These are phyloP conservation scores for Trichonephila inaurata DNA, from an alignment of 1,140 invertebrate genomes.

Conservation along the genomic window DNA sequence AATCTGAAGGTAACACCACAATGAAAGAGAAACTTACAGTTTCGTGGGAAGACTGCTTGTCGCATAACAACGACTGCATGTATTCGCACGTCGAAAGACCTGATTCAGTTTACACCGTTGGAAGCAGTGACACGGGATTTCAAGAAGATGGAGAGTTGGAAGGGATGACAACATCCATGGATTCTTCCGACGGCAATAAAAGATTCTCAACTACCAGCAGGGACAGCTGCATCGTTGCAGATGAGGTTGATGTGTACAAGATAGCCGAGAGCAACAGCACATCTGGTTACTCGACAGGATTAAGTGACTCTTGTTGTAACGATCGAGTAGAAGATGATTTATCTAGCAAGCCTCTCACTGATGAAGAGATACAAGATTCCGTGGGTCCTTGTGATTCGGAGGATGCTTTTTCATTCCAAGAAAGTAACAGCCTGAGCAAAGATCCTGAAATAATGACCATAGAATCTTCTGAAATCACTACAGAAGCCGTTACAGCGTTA, in stretches of 20 bases:
- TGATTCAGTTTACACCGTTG: slow-evolving; percentile 69
- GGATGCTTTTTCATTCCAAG: slow-evolving; percentile 69
- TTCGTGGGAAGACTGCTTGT: slow-evolving; percentile 71
- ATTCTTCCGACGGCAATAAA: slow-evolving; percentile 60
- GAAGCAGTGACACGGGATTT: slow-evolving; percentile 90
- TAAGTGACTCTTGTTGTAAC: slow-evolving; percentile 70
- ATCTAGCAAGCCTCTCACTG: slow-evolving; percentile 58
- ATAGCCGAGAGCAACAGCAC: slow-evolving; percentile 69
- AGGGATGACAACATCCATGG: slow-evolving; percentile 61
- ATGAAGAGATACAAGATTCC: slow-evolving; percentile 62
- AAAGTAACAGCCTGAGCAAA: slow-evolving; percentile 51
- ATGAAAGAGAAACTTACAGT: slow-evolving; percentile 72
- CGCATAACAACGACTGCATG: not conserved
- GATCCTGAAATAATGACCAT: slow-evolving; percentile 32
- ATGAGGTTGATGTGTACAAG: slow-evolving; percentile 66
- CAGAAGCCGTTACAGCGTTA: slow-evolving; percentile 22
- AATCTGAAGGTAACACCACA: not conserved
- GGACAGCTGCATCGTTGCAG: slow-evolving; percentile 61
- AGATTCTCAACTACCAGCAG: slow-evolving; percentile 64
- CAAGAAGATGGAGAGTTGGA: slow-evolving; percentile 81
- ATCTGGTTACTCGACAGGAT: slow-evolving; percentile 66
- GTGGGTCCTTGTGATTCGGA: slow-evolving; percentile 60
- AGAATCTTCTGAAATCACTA: slow-evolving; percentile 54
- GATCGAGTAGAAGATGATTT: slow-evolving; percentile 61
- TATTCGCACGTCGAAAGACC: slow-evolving; percentile 60